phyloP scores from a whole-genome alignment of 2,113 vertebrate species.

The Galbula dea region DNA sequence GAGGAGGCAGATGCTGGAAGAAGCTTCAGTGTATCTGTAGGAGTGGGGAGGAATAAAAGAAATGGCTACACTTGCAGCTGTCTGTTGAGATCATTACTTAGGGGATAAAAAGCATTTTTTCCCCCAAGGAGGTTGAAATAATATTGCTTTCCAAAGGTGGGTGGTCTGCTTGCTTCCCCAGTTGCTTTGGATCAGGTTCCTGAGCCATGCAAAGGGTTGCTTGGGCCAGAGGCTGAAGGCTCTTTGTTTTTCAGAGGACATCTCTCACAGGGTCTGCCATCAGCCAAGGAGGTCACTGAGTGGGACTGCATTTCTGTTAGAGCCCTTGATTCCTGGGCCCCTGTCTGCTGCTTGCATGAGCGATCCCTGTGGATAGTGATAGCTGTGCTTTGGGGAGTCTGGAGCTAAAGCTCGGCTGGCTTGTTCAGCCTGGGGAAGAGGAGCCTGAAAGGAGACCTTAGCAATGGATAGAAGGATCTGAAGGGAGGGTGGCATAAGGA shows the following conservation, averaged over 20 bases:
- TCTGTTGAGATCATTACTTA: background rate
- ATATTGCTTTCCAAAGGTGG: background rate
- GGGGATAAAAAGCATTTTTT: background rate
- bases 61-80: background rate
- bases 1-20: background rate
- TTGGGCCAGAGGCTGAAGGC: background rate
- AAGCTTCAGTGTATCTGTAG: background rate
- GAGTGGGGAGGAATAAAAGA: background rate
- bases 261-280: background rate
- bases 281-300: fast-evolving
- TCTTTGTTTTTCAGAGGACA: background rate
- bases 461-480: too few relatives aligned
- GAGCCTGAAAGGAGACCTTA: too few relatives aligned
- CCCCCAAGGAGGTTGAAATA: background rate
- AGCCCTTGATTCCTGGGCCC: background rate
- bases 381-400: background rate
- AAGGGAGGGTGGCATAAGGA: too few relatives aligned
- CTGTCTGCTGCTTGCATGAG: fast-evolving
- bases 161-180: background rate
- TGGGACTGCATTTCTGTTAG: background rate
- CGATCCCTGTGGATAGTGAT: background rate
- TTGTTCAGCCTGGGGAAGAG: too few relatives aligned
- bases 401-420: background rate
- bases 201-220: fast-evolving
- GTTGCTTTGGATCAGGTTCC: background rate